Conservation (phyloP, 2,797 vertebrate species). For the Benthosema pterotum region DNA sequence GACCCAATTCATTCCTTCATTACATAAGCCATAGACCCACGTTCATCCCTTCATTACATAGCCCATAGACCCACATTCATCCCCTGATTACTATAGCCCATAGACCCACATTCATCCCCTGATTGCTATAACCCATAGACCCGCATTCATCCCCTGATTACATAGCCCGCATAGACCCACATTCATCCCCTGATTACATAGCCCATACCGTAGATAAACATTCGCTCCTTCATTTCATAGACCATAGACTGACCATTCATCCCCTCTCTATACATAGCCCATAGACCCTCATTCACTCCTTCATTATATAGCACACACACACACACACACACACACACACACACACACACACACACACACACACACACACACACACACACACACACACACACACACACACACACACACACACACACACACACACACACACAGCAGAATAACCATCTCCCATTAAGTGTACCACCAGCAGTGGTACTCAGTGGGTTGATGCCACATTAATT, state of each 20-base stretch:
- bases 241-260: too few species aligned
- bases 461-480: conserved; percentile 65
- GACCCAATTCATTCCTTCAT: conserved; percentile 32
- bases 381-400: not conserved
- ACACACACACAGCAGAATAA: conserved; percentile 61
- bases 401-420: not conserved
- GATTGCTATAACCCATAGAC: too few species aligned
- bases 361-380: not conserved
- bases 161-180: too few species aligned
- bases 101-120: too few species aligned
- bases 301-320: conserved; percentile 32
- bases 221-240: too few species aligned
- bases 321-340: not conserved
- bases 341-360: not conserved
- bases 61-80: too few species aligned
- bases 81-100: too few species aligned
- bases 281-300: conserved; percentile 40
- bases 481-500: conserved; percentile 88
- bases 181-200: too few species aligned
- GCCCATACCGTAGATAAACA: too few species aligned
- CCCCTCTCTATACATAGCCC: conserved; percentile 35
- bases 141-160: too few species aligned
- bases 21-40: too few species aligned
- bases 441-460: conserved; percentile 76
- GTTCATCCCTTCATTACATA: too few species aligned